Base-by-base conservation (phyloP, 2,797 vertebrate species). In the Sarcoramphus papa region DNA sequence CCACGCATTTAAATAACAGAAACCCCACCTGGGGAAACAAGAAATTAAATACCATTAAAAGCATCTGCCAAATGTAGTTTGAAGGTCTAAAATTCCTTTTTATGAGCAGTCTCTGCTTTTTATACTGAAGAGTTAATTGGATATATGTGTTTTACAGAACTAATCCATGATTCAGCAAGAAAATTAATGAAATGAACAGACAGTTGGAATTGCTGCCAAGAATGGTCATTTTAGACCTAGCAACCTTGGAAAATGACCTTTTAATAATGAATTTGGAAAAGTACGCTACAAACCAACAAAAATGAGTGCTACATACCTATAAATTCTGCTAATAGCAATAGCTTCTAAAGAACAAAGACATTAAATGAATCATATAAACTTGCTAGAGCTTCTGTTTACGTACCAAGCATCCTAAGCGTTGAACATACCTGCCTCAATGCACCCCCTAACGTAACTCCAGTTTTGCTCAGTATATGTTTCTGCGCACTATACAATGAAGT, bases 121-220 rank as follows among this genome's bases (percentile, higher is more conserved):
- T 83, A 80, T 87, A 64, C 51, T 33, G 30, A 85, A 65, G 74
- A 95, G 95, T 97, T 95, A 97, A 94, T 85, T 92, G 51, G 78
- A 54, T 87, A 74, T 86, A 80, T 80, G 70, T 93, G 90, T 95
- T 93, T 96, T 96, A 93, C 72, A 82, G 92, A 92, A 89, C 60
- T 89, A 89, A 89, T 77, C 48, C 78, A 72, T 75, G 84, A 97
- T 87, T 97, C 90, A 85, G 93, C 94, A 95, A 88, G 88, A 95
- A 96, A 94, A 95, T 83, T 95, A 97, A 95, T 96, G 72, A 95
- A 95, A 94, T 60, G 75, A 89, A 70, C 70, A 93, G 85, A 43
- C 47, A n/a, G 54, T 69, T 93, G 75, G 75, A 84, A 65, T 60
- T 80, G 78, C 88, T 97, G 93, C 94, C 93, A 95, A 51, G 30